Base-by-base conservation (phyloP, 2,113 vertebrate species). In the Ceratotherium simum region DNA sequence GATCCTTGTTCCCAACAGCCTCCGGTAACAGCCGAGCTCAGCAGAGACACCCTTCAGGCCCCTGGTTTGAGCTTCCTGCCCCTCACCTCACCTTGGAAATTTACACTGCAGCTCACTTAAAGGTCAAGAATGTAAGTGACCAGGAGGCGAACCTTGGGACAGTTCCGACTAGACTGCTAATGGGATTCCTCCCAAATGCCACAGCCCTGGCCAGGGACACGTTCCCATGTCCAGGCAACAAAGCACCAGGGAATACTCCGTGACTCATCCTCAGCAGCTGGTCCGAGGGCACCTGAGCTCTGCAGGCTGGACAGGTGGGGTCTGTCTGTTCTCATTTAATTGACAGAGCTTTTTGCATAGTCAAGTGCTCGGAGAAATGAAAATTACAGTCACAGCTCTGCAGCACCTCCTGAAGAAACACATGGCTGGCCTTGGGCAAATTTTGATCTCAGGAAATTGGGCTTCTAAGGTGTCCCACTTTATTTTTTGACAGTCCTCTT, bases 61-160 rank as follows among this genome's bases (percentile, higher is more conserved):
- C 25, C 76, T 79, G 23, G 27, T 16, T 48, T 78, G 33, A n/a
- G 31, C 69, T 83, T 62, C 17, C 42, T 31, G 39, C 5, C 23
- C 20, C 17, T 56, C 31, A 23, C 6, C 33, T 92, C 39, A 62
- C 93, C 93, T 78, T 97, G 27, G 23, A 91, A 67, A 80, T 93
- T 82, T 83, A 95, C 78, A 95, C 64, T 33, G 25, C 36, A 60
- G 65, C 36, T 84, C n/a, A 60, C 36, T 95, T 82, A 96, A 97
- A 97, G 64, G 86, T 92, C 82, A 96, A 95, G 76, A 95, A 51
- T 84, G 25, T 91, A 92, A 95, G 54, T 65, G 65, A 94, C 27
- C 73, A 86, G 78, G 48, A 86, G 33, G 29, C 69, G 27, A 95
- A 54, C 33, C 83, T 86, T 87, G 73, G 23, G 42, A 64, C 25